Conservation (phyloP, 92 coral and sea anemone species). For the Parazoanthus swiftii region DNA sequence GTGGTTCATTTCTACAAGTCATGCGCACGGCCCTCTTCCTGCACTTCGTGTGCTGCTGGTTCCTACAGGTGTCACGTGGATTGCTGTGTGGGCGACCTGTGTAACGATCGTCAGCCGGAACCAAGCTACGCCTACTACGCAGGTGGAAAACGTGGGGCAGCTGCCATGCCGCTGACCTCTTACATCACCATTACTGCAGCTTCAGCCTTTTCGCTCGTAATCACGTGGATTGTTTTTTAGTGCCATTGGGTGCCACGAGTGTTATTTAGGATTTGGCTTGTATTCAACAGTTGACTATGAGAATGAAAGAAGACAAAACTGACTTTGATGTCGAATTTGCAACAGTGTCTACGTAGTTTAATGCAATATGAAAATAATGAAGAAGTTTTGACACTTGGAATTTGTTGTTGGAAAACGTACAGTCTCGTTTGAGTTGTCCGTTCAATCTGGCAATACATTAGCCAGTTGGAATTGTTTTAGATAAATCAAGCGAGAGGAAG, state of each 20-base stretch:
- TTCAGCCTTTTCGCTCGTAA: neutral
- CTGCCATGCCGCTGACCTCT: slow-evolving; percentile 14
- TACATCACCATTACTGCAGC: slow-evolving; percentile 21
- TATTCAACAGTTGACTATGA: neutral
- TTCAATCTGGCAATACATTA: too few species aligned
- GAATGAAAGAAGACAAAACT: neutral
- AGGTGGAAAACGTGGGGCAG: neutral
- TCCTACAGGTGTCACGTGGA: slow-evolving; percentile 27
- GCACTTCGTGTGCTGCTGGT: slow-evolving; percentile 31
- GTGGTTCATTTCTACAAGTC: slow-evolving; percentile 34
- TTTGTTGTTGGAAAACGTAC: too few species aligned
- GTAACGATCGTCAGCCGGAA: slow-evolving; percentile 1
- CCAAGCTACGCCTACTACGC: neutral
- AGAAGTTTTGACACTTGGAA: too few species aligned
- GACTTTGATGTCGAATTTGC: neutral
- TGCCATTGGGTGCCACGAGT: neutral
- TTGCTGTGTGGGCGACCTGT: slow-evolving; percentile 36
- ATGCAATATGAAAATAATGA: too few species aligned
- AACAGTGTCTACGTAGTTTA: too few species aligned
- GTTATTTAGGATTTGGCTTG: neutral
- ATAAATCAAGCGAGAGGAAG: too few species aligned
- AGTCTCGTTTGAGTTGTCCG: too few species aligned
- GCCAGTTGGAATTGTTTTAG: too few species aligned
- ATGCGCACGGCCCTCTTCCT: slow-evolving; percentile 20
- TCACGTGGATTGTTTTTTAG: neutral